Percentiles rank a stretch among this genome's conserved stretches.
phyloP scores from a whole-genome alignment of 2,797 vertebrate genomes.

The Xenopus petersii region DNA sequence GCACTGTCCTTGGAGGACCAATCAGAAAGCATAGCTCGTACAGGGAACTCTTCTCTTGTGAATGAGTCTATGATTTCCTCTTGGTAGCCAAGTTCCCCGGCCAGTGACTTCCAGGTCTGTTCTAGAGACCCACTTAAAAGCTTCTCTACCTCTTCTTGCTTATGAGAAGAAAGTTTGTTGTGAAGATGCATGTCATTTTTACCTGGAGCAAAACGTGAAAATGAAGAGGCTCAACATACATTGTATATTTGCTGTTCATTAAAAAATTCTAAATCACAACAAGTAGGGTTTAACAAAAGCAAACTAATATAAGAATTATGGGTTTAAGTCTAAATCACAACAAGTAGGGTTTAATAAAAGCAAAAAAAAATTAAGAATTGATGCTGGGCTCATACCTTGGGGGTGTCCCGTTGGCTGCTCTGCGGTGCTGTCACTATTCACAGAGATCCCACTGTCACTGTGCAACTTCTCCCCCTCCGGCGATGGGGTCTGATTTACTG shows the following conservation, averaged over 20 bases:
- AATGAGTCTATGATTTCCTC: slow-evolving; percentile 87
- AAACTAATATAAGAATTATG: too few species aligned
- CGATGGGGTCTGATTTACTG: slow-evolving; percentile 89
- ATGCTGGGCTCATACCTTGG: slow-evolving; percentile 55
- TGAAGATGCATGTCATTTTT: slow-evolving; percentile 77
- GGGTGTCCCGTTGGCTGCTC: slow-evolving; percentile 78
- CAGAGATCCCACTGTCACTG: slow-evolving; percentile 96
- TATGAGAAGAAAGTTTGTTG: slow-evolving; percentile 67
- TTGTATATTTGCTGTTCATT: too few species aligned
- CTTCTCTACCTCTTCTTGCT: slow-evolving; percentile 82
- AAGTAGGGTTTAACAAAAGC: too few species aligned
- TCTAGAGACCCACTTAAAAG: slow-evolving; percentile 73
- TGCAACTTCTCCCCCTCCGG: slow-evolving; percentile 96
- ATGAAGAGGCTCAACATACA: too few species aligned
- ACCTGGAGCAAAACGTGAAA: slow-evolving; percentile 59
- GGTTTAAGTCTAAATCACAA: too few species aligned
- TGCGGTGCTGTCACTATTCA: slow-evolving; percentile 94
- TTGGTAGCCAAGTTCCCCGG: slow-evolving; percentile 86
- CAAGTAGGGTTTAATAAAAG: too few species aligned
- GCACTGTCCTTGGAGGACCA: slow-evolving; percentile 89
- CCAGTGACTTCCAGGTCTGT: slow-evolving; percentile 89
- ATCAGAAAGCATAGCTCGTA: slow-evolving; percentile 80
- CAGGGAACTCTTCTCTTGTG: slow-evolving; percentile 79
- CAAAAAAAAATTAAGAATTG: too few species aligned
- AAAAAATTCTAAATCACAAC: too few species aligned